phyloP scores from a whole-genome alignment of 2,888 invertebrate species.

The Drosophila niveifrons region DNA sequence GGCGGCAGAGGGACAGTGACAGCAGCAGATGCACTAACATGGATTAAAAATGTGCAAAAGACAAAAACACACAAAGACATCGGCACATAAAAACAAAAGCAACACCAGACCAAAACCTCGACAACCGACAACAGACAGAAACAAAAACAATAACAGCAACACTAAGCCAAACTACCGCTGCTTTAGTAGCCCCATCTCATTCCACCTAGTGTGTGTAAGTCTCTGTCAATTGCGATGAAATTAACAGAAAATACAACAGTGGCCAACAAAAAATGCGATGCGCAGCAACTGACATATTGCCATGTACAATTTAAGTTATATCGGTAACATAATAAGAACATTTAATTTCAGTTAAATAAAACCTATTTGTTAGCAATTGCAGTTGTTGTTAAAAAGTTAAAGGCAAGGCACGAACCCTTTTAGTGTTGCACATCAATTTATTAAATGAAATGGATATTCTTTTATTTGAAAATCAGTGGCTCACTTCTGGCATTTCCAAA shows the following conservation, averaged over 20 bases:
- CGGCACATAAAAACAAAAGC: constrained; percentile 31
- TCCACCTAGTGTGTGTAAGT: constrained; percentile 11
- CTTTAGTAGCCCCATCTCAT: constrained; percentile 6
- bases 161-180: constrained; percentile 26
- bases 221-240: constrained; percentile 36
- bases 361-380: no score
- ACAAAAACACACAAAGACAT: constrained; percentile 41
- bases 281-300: constrained; percentile 15
- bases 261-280: constrained; percentile 40
- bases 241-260: constrained; percentile 51
- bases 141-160: constrained; percentile 31
- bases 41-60: constrained; percentile 60
- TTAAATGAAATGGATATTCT: not conserved
- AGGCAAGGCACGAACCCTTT: not conserved
- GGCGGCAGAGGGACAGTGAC: constrained; percentile 29
- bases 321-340: no score
- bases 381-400: no score
- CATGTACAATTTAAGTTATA: constrained; percentile 4
- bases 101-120: constrained; percentile 24
- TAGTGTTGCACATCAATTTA: not conserved
- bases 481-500: constrained; percentile 21
- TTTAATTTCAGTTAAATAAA: no score
- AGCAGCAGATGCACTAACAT: constrained; percentile 67
- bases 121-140: constrained; percentile 15
- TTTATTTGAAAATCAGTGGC: constrained; percentile 1